Evolutionary conservation across 2,888 invertebrate genomes (phyloP), one percentile per base, ranked within the genome.

Genomic region (Bedellia somnulentella): DNA sequence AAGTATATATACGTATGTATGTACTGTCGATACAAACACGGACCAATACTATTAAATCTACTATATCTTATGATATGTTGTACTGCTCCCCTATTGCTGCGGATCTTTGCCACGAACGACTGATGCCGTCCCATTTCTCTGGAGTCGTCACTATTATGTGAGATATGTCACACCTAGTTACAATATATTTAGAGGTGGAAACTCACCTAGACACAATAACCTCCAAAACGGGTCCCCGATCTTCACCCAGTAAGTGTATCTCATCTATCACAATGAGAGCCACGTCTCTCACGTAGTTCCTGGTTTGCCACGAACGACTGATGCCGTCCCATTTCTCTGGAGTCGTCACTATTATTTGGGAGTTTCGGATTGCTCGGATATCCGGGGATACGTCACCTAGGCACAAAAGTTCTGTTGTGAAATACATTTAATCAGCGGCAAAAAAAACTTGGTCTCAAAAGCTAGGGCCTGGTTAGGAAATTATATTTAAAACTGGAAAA

Each of bases 251-350:
- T 34, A 99, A 73, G 75, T 99, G 99, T 46, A 99, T 98, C 73
- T 99, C 99, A 57, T 99, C 99, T 40, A 99, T 97, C 16, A 99
- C 86, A 38, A 98, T 89, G 5, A 98, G 75, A 0, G 89, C 86
- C 0, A 98, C 95, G 46, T 92, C 83, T 33, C 85, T 82, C 0
- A 99, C 98, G 50, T 98, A 99, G 57, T 86, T 87, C 43, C 99
- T 81, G 0, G 93, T 96, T 54, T 97, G 95, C 98, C 98, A 99
- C 37, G 93, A 94, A 35, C 98, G 82, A 64, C 95, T 96, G 49
- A 99, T 93, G 31, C 98, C 98, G 63, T 99, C 99, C 99, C 99
- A 99, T 60, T 99, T 99, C 67, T 99, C 99, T 0, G 99, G 99
- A 0, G 99, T 99, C 0, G 99, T 99, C 1, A 99, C 94, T 42